A percentile compares a stretch with the other conserved stretches of the same genome.
Conservation (phyloP, 1,140 invertebrate species). For the Pectinophora gossypiella region DNA sequence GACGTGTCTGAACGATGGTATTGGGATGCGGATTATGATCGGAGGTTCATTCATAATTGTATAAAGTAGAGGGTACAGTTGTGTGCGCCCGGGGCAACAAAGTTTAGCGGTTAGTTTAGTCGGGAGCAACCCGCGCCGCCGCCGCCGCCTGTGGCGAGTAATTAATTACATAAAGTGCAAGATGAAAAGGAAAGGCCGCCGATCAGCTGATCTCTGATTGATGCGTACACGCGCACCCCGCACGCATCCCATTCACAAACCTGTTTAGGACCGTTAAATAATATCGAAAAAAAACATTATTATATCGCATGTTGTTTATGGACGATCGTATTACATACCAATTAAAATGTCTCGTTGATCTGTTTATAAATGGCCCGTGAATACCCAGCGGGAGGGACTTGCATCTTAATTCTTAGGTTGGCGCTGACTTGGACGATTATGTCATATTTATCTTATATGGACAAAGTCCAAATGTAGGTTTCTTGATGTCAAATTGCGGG, state of each 20-base stretch:
- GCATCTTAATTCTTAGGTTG: no score
- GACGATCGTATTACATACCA: conserved; percentile 28
- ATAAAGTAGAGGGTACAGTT: conserved; percentile 24
- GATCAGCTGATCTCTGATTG: conserved; percentile 62
- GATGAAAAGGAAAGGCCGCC: conserved; percentile 54
- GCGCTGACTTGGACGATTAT: no score
- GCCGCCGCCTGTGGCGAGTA: conserved; percentile 36
- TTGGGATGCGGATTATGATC: conserved; percentile 17
- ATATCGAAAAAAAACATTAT: conserved; percentile 30
- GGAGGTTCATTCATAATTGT: conserved; percentile 48
- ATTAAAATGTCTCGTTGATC: conserved; percentile 14
- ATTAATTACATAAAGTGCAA: conserved; percentile 61
- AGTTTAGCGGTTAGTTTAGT: conserved; percentile 18
- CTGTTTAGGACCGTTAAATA: conserved; percentile 44
- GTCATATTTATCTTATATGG: no score
- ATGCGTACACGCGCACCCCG: conserved; percentile 28
- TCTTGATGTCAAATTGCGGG: no score
- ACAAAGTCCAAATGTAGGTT: no score
- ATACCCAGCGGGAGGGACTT: not conserved
- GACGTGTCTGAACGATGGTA: conserved; percentile 29
- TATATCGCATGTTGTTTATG: conserved; percentile 19
- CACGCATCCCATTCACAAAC: conserved; percentile 29
- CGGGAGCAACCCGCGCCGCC: conserved; percentile 4
- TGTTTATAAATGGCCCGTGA: not conserved
- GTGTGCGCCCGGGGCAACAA: conserved; percentile 6